Evolutionary conservation across 2,797 vertebrate genomes (phyloP).

Genomic region (Acanthurus lineatus): DNA sequence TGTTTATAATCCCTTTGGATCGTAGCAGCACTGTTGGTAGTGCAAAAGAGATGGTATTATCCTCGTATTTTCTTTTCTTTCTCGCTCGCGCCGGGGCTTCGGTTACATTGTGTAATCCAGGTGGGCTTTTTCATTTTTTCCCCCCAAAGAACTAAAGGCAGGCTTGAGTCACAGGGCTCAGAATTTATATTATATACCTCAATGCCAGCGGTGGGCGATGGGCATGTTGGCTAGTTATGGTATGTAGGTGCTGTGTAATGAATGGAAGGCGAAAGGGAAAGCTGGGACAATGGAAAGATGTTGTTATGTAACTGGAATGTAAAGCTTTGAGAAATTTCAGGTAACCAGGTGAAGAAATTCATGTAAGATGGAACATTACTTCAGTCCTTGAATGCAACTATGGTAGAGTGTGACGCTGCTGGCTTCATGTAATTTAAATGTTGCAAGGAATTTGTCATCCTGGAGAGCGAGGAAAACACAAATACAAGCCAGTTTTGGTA

Average conservation of each 20-base stretch:
- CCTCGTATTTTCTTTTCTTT: conserved; percentile 57
- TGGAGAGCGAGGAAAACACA: too few species aligned
- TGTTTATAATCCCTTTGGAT: conserved; percentile 82
- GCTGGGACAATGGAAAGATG: background rate
- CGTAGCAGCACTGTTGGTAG: conserved; percentile 56
- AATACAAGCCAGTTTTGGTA: too few species aligned
- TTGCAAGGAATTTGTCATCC: too few species aligned
- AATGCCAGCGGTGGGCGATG: conserved; percentile 4
- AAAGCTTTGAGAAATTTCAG: background rate
- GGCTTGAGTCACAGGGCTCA: conserved; percentile 40
- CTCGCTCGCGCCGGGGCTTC: conserved; percentile 30
- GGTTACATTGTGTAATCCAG: conserved; percentile 56
- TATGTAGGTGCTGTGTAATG: background rate
- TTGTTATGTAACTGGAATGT: background rate
- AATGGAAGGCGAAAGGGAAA: conserved; percentile 3
- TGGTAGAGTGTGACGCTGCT: too few species aligned
- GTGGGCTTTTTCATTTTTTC: conserved; percentile 42
- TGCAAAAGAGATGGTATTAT: conserved; percentile 63
- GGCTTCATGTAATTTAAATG: too few species aligned
- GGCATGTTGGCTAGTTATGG: conserved; percentile 11
- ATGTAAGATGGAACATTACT: background rate
- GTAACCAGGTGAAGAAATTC: background rate
- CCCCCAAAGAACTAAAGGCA: conserved; percentile 35
- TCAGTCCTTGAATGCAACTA: background rate
- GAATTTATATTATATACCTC: conserved; percentile 28